A percentile compares a stretch with the other conserved stretches of the same genome.
phyloP scores from a whole-genome alignment of 2,888 invertebrate species.

The Cerastoderma edule region DNA sequence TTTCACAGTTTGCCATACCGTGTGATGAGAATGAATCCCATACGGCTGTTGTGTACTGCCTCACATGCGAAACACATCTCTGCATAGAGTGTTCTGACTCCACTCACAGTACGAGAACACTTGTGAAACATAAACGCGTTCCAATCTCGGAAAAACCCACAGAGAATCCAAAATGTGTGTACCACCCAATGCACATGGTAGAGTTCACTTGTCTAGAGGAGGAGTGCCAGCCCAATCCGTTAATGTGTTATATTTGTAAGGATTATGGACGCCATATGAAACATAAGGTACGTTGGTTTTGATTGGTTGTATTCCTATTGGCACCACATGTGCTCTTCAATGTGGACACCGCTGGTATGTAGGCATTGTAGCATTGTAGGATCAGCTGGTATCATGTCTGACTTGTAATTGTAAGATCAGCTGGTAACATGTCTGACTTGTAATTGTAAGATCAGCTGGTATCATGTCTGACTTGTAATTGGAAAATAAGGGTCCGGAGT shows the following conservation, averaged over 20 bases:
- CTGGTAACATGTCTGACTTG: no score
- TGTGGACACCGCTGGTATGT: no score
- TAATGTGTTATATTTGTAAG: constrained; percentile 87
- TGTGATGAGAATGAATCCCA: constrained; percentile 87
- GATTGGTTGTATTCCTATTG: neutral
- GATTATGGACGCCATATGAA: constrained; percentile 86
- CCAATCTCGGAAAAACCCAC: constrained; percentile 86
- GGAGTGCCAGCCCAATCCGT: constrained; percentile 85
- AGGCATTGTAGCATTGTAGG: no score
- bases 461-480: no score
- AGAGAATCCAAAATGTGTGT: constrained; percentile 86
- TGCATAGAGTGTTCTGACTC: constrained; percentile 86
- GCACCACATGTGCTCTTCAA: neutral
- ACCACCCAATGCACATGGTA: constrained; percentile 86
- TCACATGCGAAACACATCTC: constrained; percentile 86
- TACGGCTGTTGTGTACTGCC: constrained; percentile 86
- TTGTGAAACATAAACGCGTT: constrained; percentile 86
- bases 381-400: no score
- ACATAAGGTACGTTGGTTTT: constrained; percentile 84
- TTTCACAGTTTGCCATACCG: constrained; percentile 82
- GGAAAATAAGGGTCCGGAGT: no score
- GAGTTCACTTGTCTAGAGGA: constrained; percentile 87
- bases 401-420: no score
- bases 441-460: no score
- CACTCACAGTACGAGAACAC: constrained; percentile 86